Conservation (phyloP, 35 echinoderm and acorn worm species). For the Ophioderma brevispina region DNA sequence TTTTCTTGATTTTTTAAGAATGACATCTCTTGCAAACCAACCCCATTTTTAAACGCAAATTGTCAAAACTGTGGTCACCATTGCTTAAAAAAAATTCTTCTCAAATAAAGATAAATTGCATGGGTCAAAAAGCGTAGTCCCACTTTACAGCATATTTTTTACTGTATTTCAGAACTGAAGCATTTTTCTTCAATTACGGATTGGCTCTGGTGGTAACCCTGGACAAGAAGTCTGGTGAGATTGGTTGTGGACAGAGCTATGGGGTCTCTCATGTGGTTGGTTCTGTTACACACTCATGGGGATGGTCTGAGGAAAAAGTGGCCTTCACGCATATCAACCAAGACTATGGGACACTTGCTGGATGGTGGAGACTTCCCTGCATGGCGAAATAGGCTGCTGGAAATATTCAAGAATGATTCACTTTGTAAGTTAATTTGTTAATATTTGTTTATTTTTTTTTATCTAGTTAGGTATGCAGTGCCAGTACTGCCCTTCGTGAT, state of each 20-base stretch:
- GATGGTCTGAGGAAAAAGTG: constrained; percentile 83
- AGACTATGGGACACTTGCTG: constrained; percentile 77
- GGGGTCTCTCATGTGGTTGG: constrained; percentile 93
- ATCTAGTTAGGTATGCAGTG: too few species aligned
- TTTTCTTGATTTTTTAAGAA: too few species aligned
- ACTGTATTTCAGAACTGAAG: constrained; percentile 66
- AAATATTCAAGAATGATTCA: constrained; percentile 51
- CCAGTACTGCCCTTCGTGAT: too few species aligned
- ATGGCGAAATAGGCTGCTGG: constrained; percentile 86
- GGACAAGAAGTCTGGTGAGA: constrained; percentile 72
- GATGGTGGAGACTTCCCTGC: constrained; percentile 73
- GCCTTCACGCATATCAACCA: constrained; percentile 66
- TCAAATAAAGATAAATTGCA: too few species aligned
- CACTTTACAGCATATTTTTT: too few species aligned
- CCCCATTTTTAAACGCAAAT: too few species aligned
- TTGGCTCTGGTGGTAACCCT: constrained; percentile 82
- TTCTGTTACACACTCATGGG: constrained; percentile 61
- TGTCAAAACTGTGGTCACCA: too few species aligned
- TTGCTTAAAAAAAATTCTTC: too few species aligned
- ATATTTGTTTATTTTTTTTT: not conserved
- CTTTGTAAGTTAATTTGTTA: constrained; percentile 66
- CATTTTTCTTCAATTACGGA: constrained; percentile 90
- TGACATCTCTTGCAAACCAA: too few species aligned
- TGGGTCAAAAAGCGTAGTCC: too few species aligned
- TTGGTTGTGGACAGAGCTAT: constrained; percentile 84